Base-by-base conservation (phyloP, 1,140 invertebrate species). In the Anagrus nilaparvatae region DNA sequence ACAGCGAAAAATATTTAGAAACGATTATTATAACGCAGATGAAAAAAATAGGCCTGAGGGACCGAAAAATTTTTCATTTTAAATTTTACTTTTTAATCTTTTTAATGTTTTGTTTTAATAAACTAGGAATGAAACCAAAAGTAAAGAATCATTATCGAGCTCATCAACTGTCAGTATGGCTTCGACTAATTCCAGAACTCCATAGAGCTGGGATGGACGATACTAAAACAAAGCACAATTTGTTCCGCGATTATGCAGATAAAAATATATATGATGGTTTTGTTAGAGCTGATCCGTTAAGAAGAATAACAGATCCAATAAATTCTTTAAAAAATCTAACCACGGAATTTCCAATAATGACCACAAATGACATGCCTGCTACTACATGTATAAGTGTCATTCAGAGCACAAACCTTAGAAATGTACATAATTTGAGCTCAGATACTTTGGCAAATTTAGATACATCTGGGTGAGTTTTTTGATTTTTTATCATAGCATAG, bases 61-160 rank as follows among this genome's bases (percentile, higher is more conserved):
- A n/a, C n/a, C n/a, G n/a, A n/a, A n/a, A n/a, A n/a, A n/a, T n/a
- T n/a, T n/a, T n/a, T n/a, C n/a, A n/a, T n/a, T n/a, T n/a, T n/a
- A n/a, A n/a, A n/a, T n/a, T n/a, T n/a, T n/a, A n/a, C n/a, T n/a
- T n/a, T n/a, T n/a, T n/a, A n/a, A n/a, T n/a, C n/a, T n/a, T n/a
- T n/a, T n/a, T n/a, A n/a, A n/a, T n/a, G n/a, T n/a, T n/a, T n/a
- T n/a, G n/a, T n/a, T n/a, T n/a, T n/a, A n/a, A n/a, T n/a, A n/a
- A n/a, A 66, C 3, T 70, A 92, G 87, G 85, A 42, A 82, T 87
- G 76, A 90, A 89, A 64, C 85, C 87, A 2, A 78, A 83, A 53
- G 79, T 90, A 68, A 89, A 91, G 59, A 91, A 94, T 64, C 93
- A 95, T 63, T 96, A 91, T 66, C 75, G 91, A 17, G 89, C 89